Base-by-base conservation (phyloP, 2,888 invertebrate species). In the Gerosis bhagava region DNA sequence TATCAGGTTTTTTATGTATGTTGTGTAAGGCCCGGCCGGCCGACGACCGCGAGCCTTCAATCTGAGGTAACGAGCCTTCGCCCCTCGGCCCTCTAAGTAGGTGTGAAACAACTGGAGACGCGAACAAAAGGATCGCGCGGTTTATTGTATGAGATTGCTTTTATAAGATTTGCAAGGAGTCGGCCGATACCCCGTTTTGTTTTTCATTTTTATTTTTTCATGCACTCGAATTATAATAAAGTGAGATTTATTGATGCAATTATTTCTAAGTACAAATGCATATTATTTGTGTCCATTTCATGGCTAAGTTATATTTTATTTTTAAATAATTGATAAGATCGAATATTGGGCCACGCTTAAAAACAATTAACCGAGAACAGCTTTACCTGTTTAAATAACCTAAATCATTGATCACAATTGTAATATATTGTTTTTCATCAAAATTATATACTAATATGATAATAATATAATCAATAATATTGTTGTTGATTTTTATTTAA, bases 11-110 rank as follows among this genome's bases (percentile, higher is more conserved):
- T 63, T 65, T 63, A 56, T 59, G 49, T 63, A 63, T 67, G 71
- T 73, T 70, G 70, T 59, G 68, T 67, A 61, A 64, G 68, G 69
- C 66, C 65, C 50, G 43, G 50, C 62, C 67, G 74, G 76, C 67
- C 84, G 70, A 68, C 77, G 83, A 84, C 83, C 83, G 82, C 74
- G 70, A 70, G 64, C 69, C 79, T 83, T 83, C 84, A 84, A 79
- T 83, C 79, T 73, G 66, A 70, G 73, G 74, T 83, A 86, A 83
- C 82, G 70, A 83, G 83, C 73, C 62, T 61, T 63, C 62, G 63
- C 63, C 71, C 60, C 65, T 66, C 69, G 67, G 67, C 66, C 61
- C n/a, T n/a, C 67, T 78, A 81, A 83, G 79, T 78, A 81, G 81
- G 83, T 83, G 83, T 78, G 78, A 83, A 83, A 77, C 77, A 80